These are phyloP conservation scores for Danionella dracula DNA, from an alignment of 2,797 vertebrate species.

Conservation along the genomic window DNA sequence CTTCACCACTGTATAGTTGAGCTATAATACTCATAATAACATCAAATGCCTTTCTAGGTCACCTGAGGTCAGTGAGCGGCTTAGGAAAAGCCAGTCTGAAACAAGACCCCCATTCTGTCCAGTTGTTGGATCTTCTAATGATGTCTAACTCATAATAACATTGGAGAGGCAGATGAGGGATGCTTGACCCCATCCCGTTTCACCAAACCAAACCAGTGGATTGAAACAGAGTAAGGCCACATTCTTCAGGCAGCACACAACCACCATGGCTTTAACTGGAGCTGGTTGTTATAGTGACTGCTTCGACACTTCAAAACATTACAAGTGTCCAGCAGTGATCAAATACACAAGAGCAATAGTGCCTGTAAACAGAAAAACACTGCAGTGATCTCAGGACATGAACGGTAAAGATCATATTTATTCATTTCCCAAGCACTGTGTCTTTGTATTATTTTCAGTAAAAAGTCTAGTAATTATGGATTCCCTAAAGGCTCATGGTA, in stretches of 20 bases:
- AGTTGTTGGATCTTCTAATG: constrained; percentile 25
- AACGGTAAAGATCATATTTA: too few species aligned
- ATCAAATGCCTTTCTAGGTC: constrained; percentile 48
- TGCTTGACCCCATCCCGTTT: constrained; percentile 6
- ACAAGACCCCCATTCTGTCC: constrained; percentile 42
- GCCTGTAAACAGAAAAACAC: not conserved
- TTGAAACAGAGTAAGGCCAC: constrained; percentile 12
- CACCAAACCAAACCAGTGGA: constrained; percentile 3
- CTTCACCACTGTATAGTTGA: too few species aligned
- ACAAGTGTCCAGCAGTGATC: not conserved
- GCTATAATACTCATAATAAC: too few species aligned
- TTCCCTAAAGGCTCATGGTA: too few species aligned
- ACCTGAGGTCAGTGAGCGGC: constrained; percentile 51
- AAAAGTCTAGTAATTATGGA: too few species aligned
- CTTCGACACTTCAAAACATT: not conserved
- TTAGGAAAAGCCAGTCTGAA: constrained; percentile 44
- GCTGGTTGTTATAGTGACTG: constrained; percentile 16
- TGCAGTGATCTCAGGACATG: too few species aligned
- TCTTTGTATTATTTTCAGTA: too few species aligned
- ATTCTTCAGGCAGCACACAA: constrained; percentile 15
- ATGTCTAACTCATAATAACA: constrained; percentile 40
- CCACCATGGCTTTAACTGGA: not conserved
- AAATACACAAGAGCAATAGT: not conserved
- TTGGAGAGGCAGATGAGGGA: not conserved
- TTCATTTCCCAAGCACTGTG: too few species aligned